These are phyloP conservation scores for Folsomia manolachei DNA, from an alignment of 2,888 invertebrate species.

Conservation along the genomic window DNA sequence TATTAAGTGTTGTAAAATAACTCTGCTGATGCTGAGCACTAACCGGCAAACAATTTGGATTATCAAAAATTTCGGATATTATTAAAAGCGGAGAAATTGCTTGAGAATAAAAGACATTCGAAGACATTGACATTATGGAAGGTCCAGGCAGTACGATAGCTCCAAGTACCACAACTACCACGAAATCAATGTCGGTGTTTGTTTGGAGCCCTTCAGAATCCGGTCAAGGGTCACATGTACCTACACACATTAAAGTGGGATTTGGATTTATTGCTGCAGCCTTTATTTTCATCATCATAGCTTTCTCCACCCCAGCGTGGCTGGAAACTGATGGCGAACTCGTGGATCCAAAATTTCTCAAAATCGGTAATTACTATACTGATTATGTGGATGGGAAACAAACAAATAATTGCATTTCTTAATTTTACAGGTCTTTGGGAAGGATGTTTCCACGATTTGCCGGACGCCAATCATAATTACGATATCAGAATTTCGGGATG, in stretches of 20 bases:
- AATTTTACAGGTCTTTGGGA: conserved; percentile 78
- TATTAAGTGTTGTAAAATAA: too few relatives aligned
- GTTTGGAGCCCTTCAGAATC: conserved; percentile 46
- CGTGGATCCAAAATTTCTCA: conserved; percentile 71
- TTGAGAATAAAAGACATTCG: not conserved
- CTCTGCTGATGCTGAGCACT: too few relatives aligned
- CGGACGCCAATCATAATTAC: conserved; percentile 76
- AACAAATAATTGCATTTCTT: not conserved
- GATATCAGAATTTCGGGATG: conserved; percentile 80
- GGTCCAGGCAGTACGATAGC: conserved; percentile 35
- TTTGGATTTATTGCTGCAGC: conserved; percentile 57
- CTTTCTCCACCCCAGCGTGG: conserved; percentile 87
- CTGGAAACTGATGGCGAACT: conserved; percentile 76
- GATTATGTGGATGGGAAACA: too few relatives aligned
- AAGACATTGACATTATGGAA: conserved; percentile 10
- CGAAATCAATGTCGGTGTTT: conserved; percentile 49
- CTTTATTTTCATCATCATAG: conserved; percentile 70
- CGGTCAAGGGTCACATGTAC: conserved; percentile 20
- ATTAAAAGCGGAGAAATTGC: too few relatives aligned
- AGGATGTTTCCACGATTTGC: conserved; percentile 84
- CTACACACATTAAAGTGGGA: conserved; percentile 36
- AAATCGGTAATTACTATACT: conserved; percentile 66
- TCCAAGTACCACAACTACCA: conserved; percentile 40
- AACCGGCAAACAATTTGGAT: too few relatives aligned
- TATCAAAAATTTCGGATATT: too few relatives aligned